These are phyloP conservation scores for Hyposoter dolosus DNA, from an alignment of 2,888 invertebrate genomes.

Conservation along the genomic window DNA sequence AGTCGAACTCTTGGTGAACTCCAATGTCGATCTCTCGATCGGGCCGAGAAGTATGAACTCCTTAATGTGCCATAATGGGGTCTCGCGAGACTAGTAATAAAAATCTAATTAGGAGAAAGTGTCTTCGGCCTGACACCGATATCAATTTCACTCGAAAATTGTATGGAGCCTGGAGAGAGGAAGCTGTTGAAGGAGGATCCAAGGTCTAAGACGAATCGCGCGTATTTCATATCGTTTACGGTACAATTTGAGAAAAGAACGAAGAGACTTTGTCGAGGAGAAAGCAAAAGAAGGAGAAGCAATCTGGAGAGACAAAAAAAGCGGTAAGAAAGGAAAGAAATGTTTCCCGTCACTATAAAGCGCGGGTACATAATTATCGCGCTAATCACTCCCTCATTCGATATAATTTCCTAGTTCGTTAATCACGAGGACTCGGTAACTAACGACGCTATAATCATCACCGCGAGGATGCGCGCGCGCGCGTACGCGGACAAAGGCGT, in stretches of 20 bases:
- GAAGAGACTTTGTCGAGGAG: neutral
- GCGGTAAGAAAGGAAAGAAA: slow-evolving; percentile 18
- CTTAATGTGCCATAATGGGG: neutral
- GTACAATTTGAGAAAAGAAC: neutral
- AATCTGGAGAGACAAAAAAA: slow-evolving; percentile 11
- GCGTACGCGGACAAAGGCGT: slow-evolving; percentile 56
- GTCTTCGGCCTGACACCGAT: slow-evolving; percentile 10
- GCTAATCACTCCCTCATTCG: slow-evolving; percentile 61
- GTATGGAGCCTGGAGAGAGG: neutral
- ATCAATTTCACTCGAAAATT: slow-evolving; percentile 25
- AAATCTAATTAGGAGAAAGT: slow-evolving; percentile 29
- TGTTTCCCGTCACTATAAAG: slow-evolving; percentile 28
- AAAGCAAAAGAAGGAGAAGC: slow-evolving; percentile 31
- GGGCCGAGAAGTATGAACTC: neutral
- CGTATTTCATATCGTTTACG: slow-evolving; percentile 7
- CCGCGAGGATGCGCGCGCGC: slow-evolving; percentile 2
- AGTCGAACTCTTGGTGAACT: neutral
- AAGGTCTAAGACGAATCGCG: neutral
- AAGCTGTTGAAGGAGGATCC: neutral
- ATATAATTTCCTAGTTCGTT: slow-evolving; percentile 67
- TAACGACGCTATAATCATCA: slow-evolving; percentile 63
- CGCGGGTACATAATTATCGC: slow-evolving; percentile 50
- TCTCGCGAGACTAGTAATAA: neutral
- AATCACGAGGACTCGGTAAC: slow-evolving; percentile 55
- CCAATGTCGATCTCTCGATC: neutral